These are phyloP conservation scores for Venusia cambrica DNA, from an alignment of 2,888 invertebrate genomes.

Conservation along the genomic window DNA sequence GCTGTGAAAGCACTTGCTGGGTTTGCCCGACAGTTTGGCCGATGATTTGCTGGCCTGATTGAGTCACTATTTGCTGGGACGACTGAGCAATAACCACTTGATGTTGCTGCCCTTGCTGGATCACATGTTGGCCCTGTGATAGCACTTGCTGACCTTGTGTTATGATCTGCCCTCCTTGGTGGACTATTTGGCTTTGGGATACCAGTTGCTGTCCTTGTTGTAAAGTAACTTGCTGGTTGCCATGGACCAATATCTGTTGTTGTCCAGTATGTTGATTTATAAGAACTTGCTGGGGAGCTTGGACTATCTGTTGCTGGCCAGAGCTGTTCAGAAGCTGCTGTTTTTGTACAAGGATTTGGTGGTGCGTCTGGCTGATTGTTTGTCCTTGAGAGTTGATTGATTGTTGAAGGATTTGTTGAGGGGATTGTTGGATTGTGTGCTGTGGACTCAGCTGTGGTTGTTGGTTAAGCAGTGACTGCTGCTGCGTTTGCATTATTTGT, in stretches of 20 bases:
- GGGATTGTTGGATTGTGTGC: slow-evolving; percentile 73
- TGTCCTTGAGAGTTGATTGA: slow-evolving; percentile 77
- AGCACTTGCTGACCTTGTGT: slow-evolving; percentile 71
- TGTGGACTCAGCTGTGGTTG: slow-evolving; percentile 78
- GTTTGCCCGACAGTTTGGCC: slow-evolving; percentile 64
- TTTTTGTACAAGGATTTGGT: slow-evolving; percentile 74
- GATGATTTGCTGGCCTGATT: slow-evolving; percentile 71
- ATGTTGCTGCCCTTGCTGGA: slow-evolving; percentile 72
- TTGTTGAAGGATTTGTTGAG: slow-evolving; percentile 83
- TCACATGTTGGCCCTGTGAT: slow-evolving; percentile 73
- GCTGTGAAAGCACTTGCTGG: slow-evolving; percentile 67
- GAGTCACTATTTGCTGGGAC: slow-evolving; percentile 72
- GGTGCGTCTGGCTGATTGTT: slow-evolving; percentile 71
- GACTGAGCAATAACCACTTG: slow-evolving; percentile 74
- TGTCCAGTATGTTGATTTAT: slow-evolving; percentile 74
- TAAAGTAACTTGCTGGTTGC: slow-evolving; percentile 72
- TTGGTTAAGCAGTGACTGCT: slow-evolving; percentile 69
- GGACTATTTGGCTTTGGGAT: slow-evolving; percentile 71
- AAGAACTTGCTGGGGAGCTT: slow-evolving; percentile 76
- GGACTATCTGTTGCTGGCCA: slow-evolving; percentile 74
- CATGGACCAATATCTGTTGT: slow-evolving; percentile 74
- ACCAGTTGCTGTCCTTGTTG: slow-evolving; percentile 73
- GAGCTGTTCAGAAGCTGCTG: slow-evolving; percentile 81
- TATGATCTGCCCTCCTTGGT: slow-evolving; percentile 70
- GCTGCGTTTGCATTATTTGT: slow-evolving; percentile 80